phyloP scores from a whole-genome alignment of 1,140 invertebrate species.

The Lutraria rhynchaena region DNA sequence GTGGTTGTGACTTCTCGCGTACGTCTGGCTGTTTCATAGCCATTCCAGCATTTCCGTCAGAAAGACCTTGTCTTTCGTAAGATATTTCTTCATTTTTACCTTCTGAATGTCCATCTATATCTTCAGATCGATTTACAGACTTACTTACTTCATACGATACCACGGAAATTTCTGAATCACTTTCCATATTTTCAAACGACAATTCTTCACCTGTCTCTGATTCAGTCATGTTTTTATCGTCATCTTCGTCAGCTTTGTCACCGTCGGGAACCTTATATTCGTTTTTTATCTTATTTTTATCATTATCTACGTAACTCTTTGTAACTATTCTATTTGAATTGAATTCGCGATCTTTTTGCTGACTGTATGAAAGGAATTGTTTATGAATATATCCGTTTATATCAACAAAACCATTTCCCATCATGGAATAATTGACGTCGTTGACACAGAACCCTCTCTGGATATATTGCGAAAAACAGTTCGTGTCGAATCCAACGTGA shows the following conservation, averaged over 20 bases:
- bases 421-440: too few species aligned
- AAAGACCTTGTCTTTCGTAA: neutral
- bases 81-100: neutral
- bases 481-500: neutral
- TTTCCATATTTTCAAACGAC: neutral
- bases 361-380: neutral
- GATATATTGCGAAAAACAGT: too few species aligned
- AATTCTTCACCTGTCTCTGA: neutral
- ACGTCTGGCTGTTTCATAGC: too few species aligned
- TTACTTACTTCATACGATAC: conserved; percentile 2
- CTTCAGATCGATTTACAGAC: neutral
- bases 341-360: too few species aligned
- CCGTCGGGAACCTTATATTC: too few species aligned
- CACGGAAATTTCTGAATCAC: conserved; percentile 17
- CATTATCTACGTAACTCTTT: too few species aligned
- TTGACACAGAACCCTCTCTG: too few species aligned
- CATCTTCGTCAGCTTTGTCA: too few species aligned
- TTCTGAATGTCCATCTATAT: neutral
- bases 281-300: too few species aligned
- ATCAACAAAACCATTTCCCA: neutral
- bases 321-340: too few species aligned
- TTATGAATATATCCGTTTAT: conserved; percentile 25
- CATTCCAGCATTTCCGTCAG: neutral
- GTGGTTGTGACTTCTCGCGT: too few species aligned
- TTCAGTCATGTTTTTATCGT: too few species aligned